Conservation (phyloP, 2,113 vertebrate genomes). For the Boulengeromyrus knoepffleri region DNA sequence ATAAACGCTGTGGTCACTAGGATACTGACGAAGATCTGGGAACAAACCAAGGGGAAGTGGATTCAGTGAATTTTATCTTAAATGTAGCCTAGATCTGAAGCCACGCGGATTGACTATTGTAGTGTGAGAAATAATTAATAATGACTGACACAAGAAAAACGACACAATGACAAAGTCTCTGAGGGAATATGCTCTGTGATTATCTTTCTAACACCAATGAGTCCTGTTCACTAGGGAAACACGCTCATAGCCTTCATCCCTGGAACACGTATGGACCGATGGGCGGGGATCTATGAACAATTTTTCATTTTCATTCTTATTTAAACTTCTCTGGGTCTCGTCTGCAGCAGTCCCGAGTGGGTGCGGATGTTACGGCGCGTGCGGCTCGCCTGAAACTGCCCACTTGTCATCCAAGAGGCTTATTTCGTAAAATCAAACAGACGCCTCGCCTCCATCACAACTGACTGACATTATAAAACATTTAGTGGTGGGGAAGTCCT, state of each 20-base stretch:
- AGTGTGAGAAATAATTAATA: not conserved
- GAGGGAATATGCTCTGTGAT: not conserved
- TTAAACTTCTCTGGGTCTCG: not conserved
- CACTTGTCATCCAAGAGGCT: not conserved
- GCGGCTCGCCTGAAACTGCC: not conserved
- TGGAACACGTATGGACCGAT: not conserved
- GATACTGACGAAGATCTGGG: conserved; percentile 29
- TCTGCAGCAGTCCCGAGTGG: not conserved
- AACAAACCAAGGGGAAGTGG: conserved; percentile 20
- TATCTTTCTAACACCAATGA: not conserved
- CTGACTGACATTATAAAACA: not conserved
- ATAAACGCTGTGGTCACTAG: conserved; percentile 25
- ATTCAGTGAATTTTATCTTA: not conserved
- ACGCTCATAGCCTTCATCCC: not conserved
- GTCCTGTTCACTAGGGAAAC: not conserved
- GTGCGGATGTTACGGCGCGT: not conserved
- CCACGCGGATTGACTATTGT: not conserved
- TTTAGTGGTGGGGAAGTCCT: not conserved
- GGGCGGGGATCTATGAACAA: not conserved
- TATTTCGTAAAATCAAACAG: not conserved
- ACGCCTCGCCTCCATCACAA: not conserved
- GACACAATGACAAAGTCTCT: not conserved
- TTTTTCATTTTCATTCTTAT: not conserved
- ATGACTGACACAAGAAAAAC: not conserved
- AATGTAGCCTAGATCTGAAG: not conserved